Evolutionary conservation across 2,797 vertebrate species (phyloP), one percentile per base, ranked within the genome.

Genomic region (Cyclopterus lumpus): DNA sequence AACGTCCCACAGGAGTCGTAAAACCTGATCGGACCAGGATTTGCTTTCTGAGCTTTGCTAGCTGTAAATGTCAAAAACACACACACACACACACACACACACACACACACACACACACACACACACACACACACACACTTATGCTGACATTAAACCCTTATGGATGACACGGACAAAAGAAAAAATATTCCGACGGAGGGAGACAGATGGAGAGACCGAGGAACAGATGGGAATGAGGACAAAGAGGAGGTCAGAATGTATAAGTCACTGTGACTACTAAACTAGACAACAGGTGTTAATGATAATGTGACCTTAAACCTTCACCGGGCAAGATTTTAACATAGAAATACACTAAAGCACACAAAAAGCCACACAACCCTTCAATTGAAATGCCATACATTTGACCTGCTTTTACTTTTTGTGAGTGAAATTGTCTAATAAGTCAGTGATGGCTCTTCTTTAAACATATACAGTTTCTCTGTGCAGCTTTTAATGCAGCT

Each of bases 241-340:
- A 84, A 82, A 90, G 82, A 90, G 72, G 77, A 90, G 85, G 83
- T 90, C 86, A 88, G 77, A 86, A 77, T 67, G 68, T 53, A 84
- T 64, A 73, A 86, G 80, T 89, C 78, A 73, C 66, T 67, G 67
- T 58, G 66, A 86, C 79, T 54, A 57, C 74, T 79, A 66, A 81
- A 78, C 67, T 40, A 75, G 68, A 85, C 84, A 81, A 82, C 80
- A 87, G 79, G 83, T 85, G 84, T 84, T 79, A 63, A 68, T 74
- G 84, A 84, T 79, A 63, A 68, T 74, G 63, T 83, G 73, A 81
- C 84, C 84, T 85, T 82, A 84, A 86, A 85, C 59, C 63, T 81
- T 77, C 83, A 76, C 71, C n/a, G 2, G 67, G 75, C 55, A 28
- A 51, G 22, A 68, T 64, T 77, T 71, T 32, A 57, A 76, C 73